Evolutionary conservation across 1,140 invertebrate species (phyloP).

Genomic region (Drosophila serrata): DNA sequence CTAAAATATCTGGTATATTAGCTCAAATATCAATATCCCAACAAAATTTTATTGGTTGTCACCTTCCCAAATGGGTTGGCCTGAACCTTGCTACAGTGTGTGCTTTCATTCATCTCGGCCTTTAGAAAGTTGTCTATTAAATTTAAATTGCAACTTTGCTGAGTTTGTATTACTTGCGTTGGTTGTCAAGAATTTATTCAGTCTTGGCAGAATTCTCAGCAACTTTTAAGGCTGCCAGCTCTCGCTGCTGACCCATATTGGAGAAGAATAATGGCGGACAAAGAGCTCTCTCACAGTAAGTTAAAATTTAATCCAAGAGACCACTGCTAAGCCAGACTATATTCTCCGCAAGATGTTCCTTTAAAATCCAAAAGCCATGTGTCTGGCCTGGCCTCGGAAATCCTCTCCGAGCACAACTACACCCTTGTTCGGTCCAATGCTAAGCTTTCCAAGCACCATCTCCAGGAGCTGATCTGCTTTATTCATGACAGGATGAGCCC

Average conservation of each 20-base stretch:
- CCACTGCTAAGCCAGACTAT: neutral
- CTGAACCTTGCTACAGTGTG: neutral
- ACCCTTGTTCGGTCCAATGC: neutral
- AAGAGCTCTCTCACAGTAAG: neutral
- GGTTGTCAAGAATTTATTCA: neutral
- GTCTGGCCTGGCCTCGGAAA: too few relatives aligned
- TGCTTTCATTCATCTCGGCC: neutral
- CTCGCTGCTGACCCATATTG: neutral
- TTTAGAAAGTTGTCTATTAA: neutral
- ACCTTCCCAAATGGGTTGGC: neutral
- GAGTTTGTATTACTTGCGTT: neutral
- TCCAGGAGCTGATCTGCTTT: neutral
- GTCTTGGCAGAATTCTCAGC: neutral
- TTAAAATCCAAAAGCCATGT: too few relatives aligned
- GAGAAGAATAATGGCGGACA: neutral
- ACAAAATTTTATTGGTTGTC: slow-evolving; percentile 10
- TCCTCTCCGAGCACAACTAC: neutral
- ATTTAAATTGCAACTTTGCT: neutral
- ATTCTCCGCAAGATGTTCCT: neutral
- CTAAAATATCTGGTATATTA: too few relatives aligned
- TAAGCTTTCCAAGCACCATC: neutral
- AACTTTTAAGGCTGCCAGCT: neutral
- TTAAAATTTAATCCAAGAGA: neutral
- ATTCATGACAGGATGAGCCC: neutral
- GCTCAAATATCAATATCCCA: too few relatives aligned